Percentiles rank a stretch among this genome's conserved stretches.
Evolutionary conservation across 2,888 invertebrate genomes (phyloP).

Genomic region (Subacronicta megacephala): DNA sequence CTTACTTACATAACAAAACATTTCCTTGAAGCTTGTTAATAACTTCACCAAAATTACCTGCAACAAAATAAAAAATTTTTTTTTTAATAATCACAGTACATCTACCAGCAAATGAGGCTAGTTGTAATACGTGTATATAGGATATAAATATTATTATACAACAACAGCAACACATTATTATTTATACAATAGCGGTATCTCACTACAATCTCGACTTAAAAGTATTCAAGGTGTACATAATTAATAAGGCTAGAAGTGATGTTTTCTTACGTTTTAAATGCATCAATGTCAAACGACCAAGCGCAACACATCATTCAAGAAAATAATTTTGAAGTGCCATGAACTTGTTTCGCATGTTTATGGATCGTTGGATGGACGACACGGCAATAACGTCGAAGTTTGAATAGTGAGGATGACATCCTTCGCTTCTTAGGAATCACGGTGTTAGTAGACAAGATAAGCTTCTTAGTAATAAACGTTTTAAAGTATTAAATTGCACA

Average conservation of each 20-base stretch:
- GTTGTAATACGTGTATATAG: too few relatives aligned
- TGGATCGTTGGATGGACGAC: constrained; percentile 47
- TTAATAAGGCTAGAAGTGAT: constrained; percentile 11
- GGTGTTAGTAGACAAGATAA: constrained; percentile 7
- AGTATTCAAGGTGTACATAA: constrained; percentile 42
- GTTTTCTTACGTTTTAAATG: constrained; percentile 15
- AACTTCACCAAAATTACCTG: constrained; percentile 64
- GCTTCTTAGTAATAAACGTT: constrained; percentile 25
- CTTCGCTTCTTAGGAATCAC: constrained; percentile 24
- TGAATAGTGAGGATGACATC: constrained; percentile 62
- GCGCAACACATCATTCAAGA: constrained; percentile 8
- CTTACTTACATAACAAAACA: constrained; percentile 42
- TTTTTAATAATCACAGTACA: constrained; percentile 16
- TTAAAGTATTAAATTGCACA: constrained; percentile 7
- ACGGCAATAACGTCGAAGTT: constrained; percentile 62
- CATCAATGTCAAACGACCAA: constrained; percentile 7
- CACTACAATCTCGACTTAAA: constrained; percentile 31
- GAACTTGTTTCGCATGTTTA: constrained; percentile 31
- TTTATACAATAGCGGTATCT: constrained; percentile 29
- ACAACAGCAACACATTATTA: constrained; percentile 20
- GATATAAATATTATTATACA: constrained; percentile 17
- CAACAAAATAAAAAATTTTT: constrained; percentile 56
- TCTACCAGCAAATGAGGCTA: constrained; percentile 8
- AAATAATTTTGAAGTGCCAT: not conserved
- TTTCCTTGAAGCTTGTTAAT: constrained; percentile 41